Percentiles rank a stretch among this genome's conserved stretches.
Conservation (phyloP, 2,113 vertebrate species). For the Cebus imitator region DNA sequence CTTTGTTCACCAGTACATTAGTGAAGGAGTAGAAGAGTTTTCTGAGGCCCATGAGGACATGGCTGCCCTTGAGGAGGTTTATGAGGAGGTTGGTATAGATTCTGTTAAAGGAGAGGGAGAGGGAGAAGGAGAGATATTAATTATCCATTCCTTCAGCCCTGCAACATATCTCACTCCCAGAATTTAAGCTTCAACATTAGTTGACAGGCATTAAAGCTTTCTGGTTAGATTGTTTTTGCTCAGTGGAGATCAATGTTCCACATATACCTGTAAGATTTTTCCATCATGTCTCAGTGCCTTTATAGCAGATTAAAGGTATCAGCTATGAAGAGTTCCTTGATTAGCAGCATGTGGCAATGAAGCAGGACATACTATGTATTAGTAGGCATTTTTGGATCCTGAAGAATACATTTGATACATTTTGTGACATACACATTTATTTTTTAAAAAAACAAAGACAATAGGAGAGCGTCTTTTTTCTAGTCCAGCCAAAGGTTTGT, state of each 20-base stretch:
- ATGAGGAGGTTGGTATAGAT: neutral
- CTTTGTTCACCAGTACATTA: neutral
- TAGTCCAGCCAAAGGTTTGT: neutral
- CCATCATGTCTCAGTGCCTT: constrained; percentile 24
- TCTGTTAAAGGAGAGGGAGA: neutral
- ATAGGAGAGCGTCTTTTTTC: neutral
- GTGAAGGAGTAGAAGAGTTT: neutral
- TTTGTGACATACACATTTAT: constrained; percentile 76
- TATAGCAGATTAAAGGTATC: constrained; percentile 75
- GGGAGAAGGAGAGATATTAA: neutral
- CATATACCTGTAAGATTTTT: neutral
- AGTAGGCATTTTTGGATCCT: constrained; percentile 75
- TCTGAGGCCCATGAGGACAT: neutral
- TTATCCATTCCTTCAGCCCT: neutral
- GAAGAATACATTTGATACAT: constrained; percentile 71
- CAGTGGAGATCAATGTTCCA: neutral
- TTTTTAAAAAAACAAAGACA: constrained; percentile 72
- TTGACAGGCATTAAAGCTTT: neutral
- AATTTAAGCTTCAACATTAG: neutral
- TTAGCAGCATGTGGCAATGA: constrained; percentile 56
- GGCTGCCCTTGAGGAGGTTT: neutral
- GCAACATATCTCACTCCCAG: neutral
- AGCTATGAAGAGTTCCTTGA: constrained; percentile 78
- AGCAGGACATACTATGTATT: constrained; percentile 68
- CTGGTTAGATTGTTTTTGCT: neutral